Evolutionary conservation across 1,140 invertebrate species (phyloP).

Genomic region (Coelopa frigida): DNA sequence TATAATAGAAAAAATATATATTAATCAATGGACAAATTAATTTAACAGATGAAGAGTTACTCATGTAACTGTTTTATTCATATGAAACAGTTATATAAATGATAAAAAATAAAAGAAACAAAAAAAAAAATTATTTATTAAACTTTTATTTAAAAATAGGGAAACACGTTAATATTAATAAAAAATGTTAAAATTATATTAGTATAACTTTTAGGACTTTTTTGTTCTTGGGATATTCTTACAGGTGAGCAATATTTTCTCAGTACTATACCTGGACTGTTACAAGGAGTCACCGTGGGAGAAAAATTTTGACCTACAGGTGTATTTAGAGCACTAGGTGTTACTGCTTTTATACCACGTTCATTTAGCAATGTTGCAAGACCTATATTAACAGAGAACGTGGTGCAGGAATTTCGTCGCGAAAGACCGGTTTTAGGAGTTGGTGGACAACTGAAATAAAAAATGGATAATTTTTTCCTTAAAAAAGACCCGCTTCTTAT

Average conservation of each 20-base stretch:
- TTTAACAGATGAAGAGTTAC: no score
- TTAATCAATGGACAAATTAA: conserved; percentile 1
- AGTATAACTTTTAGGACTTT: no score
- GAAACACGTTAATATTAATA: background rate
- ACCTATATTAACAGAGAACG: conserved; percentile 71
- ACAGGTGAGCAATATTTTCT: background rate
- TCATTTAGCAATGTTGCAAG: conserved; percentile 75
- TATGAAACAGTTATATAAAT: background rate
- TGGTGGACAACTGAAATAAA: conserved; percentile 41
- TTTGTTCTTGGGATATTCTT: no score
- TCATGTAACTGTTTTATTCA: no score
- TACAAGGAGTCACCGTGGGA: conserved; percentile 76
- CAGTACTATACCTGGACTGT: conserved; percentile 62
- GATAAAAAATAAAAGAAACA: conserved; percentile 2
- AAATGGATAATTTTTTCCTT: background rate
- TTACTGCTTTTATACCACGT: conserved; percentile 67
- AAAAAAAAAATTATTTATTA: background rate
- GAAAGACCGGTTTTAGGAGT: conserved; percentile 54
- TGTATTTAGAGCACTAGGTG: conserved; percentile 58
- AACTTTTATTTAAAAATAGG: background rate
- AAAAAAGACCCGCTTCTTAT: no score
- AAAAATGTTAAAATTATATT: background rate
- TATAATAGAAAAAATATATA: conserved; percentile 7
- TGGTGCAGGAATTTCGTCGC: conserved; percentile 64
- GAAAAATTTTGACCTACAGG: conserved; percentile 62